Percentiles rank a stretch among this genome's conserved stretches.
Conservation (phyloP, 1,140 invertebrate genomes). For the Pseudomyrmex sp. region DNA sequence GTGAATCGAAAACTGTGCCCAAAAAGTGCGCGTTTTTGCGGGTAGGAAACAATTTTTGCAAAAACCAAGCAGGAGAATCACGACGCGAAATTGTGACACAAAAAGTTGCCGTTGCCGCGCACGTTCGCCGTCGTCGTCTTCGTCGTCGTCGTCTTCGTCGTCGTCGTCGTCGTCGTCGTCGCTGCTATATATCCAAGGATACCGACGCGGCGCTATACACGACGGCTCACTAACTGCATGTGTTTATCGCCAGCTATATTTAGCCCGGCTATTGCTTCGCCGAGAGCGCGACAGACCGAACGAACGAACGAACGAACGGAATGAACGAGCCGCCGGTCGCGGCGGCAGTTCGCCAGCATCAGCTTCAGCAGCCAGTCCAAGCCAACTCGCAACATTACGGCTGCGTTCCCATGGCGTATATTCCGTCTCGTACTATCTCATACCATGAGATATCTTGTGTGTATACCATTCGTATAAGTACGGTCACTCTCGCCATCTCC, state of each 20-base stretch:
- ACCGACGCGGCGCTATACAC: constrained; percentile 67
- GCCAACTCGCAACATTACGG: constrained; percentile 19
- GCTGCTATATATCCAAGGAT: constrained; percentile 74
- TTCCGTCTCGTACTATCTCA: constrained; percentile 4
- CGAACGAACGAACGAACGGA: constrained; percentile 16
- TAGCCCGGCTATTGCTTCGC: constrained; percentile 78
- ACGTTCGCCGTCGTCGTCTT: background rate
- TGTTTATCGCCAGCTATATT: constrained; percentile 82
- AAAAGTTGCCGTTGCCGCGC: background rate
- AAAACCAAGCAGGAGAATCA: background rate
- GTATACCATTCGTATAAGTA: constrained; percentile 19
- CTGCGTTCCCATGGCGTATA: constrained; percentile 43
- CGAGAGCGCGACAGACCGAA: constrained; percentile 72
- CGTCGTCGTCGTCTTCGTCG: too few relatives aligned
- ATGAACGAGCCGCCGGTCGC: constrained; percentile 27
- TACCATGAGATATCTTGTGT: constrained; percentile 16
- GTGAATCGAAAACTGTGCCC: background rate
- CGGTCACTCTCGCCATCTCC: constrained; percentile 15
- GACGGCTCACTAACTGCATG: constrained; percentile 76
- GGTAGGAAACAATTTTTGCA: background rate
- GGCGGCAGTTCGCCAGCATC: background rate
- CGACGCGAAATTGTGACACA: background rate
- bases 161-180: background rate
- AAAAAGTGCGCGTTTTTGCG: background rate
- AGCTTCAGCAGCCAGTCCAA: constrained; percentile 40